Base-by-base conservation (phyloP, 2,888 invertebrate genomes). In the Drosophila tripunctata region DNA sequence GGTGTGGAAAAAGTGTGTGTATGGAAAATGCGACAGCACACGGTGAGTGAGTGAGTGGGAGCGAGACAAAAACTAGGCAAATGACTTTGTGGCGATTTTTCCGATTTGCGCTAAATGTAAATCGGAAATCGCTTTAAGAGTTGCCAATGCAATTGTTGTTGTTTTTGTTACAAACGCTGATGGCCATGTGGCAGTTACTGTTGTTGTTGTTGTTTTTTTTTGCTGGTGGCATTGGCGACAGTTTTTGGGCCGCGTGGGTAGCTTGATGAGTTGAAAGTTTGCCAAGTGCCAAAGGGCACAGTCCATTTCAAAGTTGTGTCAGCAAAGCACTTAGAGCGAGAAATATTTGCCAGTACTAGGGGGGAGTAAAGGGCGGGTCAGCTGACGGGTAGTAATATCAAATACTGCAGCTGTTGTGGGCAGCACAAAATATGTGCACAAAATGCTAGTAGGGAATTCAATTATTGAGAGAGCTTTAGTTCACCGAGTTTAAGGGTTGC, bases 281-380 rank as follows among this genome's bases (percentile, higher is more conserved):
- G 72, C 77, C 77, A 75, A 75, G 48, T 72, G 63, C 65, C 55
- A 71, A 75, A 65, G 36, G 60, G 30, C 22, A 47, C 17, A 21
- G 40, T 63, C 74, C 55, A 75, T 65, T 58, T 75, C 50, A 57
- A 68, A 79, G 78, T 75, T 81, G 76, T 81, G 78, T 69, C 64
- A 55, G 72, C 50, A 78, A 64, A 62, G 67, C 76, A 71, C 60
- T 79, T 67, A 51, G 33, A 6, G 15, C 33, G 10, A 17, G 12
- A 2, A 5, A 8, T 44, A 17, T 1, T 10, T 12, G n/a, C 5
- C 12, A 7, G 0, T n/a, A n/a, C n/a, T n/a, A n/a, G 5, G 3
- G 19, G 31, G 10, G 15, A 3, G 22, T 2, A 15, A 22, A 5
- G 4, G 36, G 1, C 10, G 17, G 21, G 6, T 19, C 15, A 22